Conservation (phyloP, 2,113 vertebrate genomes). For the Columba livia region DNA sequence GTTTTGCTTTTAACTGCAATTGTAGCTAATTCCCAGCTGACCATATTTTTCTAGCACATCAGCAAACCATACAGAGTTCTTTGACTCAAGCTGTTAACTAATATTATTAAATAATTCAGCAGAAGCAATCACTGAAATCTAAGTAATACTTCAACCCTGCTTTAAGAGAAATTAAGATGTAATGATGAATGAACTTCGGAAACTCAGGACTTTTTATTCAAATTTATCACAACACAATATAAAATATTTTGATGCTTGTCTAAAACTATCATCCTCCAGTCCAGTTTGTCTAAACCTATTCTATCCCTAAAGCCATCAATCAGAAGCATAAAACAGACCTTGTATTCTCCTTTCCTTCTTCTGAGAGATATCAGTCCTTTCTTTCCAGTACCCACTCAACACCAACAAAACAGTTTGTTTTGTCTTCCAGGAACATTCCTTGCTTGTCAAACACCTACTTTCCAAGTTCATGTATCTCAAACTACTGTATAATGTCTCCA, state of each 20-base stretch:
- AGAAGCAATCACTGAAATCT: neutral
- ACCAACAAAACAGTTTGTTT: neutral
- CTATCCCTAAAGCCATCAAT: neutral
- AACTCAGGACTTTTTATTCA: neutral
- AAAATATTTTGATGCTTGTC: neutral
- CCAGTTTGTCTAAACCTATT: neutral
- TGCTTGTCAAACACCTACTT: neutral
- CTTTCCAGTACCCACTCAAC: neutral
- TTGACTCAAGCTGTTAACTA: constrained; percentile 18
- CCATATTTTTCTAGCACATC: constrained; percentile 1
- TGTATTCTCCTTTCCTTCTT: neutral
- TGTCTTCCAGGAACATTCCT: neutral
- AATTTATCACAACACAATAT: neutral
- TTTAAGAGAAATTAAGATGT: neutral
- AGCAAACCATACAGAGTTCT: neutral
- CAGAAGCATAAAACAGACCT: neutral
- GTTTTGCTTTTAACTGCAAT: constrained; percentile 17
- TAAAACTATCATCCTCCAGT: neutral
- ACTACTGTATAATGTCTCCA: neutral
- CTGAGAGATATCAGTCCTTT: neutral
- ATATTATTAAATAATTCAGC: constrained; percentile 11
- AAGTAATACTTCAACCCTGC: neutral
- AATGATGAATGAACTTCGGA: neutral
- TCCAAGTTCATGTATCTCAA: neutral
- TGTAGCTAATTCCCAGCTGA: constrained; percentile 17